These are phyloP conservation scores for Prietella phreatophila DNA, from an alignment of 2,113 vertebrate genomes.

Conservation along the genomic window DNA sequence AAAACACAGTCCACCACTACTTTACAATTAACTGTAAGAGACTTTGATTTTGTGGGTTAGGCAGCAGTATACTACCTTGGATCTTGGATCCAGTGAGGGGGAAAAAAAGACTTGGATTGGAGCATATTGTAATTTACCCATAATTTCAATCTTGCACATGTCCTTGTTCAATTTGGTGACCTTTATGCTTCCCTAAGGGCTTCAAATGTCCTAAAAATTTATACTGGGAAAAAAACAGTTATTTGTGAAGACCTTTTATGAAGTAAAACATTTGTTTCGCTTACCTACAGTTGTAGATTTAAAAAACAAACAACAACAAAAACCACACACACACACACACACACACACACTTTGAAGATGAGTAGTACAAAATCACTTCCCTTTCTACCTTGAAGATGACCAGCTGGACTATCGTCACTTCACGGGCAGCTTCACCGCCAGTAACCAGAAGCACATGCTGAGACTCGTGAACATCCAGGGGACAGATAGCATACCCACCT, in stretches of 20 bases:
- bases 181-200: background rate
- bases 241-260: background rate
- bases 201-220: background rate
- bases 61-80: background rate
- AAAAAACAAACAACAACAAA: background rate
- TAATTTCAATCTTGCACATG: background rate
- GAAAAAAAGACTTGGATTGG: background rate
- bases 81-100: background rate
- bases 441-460: background rate
- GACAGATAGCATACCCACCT: background rate
- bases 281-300: background rate
- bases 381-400: background rate
- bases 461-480: background rate
- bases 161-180: background rate
- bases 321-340: too few relatives aligned
- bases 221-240: too few relatives aligned
- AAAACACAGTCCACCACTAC: background rate
- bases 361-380: background rate
- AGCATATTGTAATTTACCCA: background rate
- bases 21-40: background rate
- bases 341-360: background rate
- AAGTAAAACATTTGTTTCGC: background rate
- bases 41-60: background rate
- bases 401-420: background rate
- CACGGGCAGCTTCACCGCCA: background rate